Base-by-base conservation (phyloP, 2,888 invertebrate genomes). In the Caenorhabditis parvicauda region DNA sequence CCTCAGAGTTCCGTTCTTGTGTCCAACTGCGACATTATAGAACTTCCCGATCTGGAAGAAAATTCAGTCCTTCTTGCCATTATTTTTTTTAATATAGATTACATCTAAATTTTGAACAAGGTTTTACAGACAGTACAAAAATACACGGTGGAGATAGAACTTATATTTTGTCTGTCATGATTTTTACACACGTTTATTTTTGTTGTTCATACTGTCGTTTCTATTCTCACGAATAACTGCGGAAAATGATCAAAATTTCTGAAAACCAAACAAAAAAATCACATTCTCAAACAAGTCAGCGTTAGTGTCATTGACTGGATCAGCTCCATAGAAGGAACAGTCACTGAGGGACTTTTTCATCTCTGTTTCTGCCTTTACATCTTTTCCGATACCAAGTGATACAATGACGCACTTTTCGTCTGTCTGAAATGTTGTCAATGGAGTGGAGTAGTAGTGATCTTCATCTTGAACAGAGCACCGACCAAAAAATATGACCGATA, bases 381-480 rank as follows among this genome's bases (percentile, higher is more conserved):
- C 69, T 39, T 67, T 69, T 27, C 69, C 69, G 22, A 69, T 63
- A 28, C 69, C 69, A 9, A 69, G 51, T 2, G 69, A 69, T 14
- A 69, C 44, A n/a, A 69, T 55, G 0, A 61, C 55, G 29, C 68
- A 69, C 17, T 56, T 52, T 12, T 9, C 44, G 39, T 1, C 52
- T 19, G 12, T 44, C 41, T 12, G 29, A 38, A 9, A 58, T 37
- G 3, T 22, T 6, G 7, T 21, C 24, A 44, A 6, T 7, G 14
- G 25, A 22, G 25, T 6, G 14, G 9, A 44, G 45, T 9, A 17
- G 28, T 12, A 6, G 45, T n/a, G n/a, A n/a, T n/a, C n/a, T n/a
- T n/a, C n/a, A n/a, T n/a, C n/a, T n/a, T n/a, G n/a, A n/a, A n/a
- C n/a, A n/a, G n/a, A n/a, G n/a, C n/a, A n/a, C n/a, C n/a, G n/a